Conservation (phyloP, 2,888 invertebrate genomes). For the Ctena decussata region DNA sequence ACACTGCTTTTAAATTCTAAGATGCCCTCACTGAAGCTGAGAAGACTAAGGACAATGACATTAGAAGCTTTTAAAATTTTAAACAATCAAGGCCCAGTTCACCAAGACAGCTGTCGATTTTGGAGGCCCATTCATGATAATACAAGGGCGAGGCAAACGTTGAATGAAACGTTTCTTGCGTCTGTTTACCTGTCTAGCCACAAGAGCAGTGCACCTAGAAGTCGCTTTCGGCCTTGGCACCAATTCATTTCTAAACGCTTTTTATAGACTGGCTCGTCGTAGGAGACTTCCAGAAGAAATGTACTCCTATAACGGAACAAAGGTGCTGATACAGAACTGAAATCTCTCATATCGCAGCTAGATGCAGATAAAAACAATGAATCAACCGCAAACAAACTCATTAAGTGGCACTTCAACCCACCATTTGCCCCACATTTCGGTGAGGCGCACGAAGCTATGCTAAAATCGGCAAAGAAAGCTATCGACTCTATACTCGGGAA, state of each 20-base stretch:
- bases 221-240: slow-evolving; percentile 53
- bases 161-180: slow-evolving; percentile 54
- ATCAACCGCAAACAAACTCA: slow-evolving; percentile 21
- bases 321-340: slow-evolving; percentile 42
- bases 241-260: slow-evolving; percentile 55
- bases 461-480: slow-evolving; percentile 64
- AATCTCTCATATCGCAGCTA: slow-evolving; percentile 19
- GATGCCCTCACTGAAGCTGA: no score
- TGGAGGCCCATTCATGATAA: slow-evolving; percentile 47
- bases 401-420: slow-evolving; percentile 57
- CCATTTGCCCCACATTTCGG: slow-evolving; percentile 54
- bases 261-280: slow-evolving; percentile 42
- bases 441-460: slow-evolving; percentile 53
- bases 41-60: no score
- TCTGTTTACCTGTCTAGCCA: slow-evolving; percentile 60
- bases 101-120: slow-evolving; percentile 39
- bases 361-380: slow-evolving; percentile 27
- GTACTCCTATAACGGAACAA: slow-evolving; percentile 58
- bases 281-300: slow-evolving; percentile 51
- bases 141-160: slow-evolving; percentile 52
- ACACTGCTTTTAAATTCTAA: no score
- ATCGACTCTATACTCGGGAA: slow-evolving; percentile 44
- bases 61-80: no score
- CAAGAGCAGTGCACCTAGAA: slow-evolving; percentile 61
- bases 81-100: no score